These are phyloP conservation scores for Cossypha niveicapilla DNA, from an alignment of 2,797 vertebrate species.

Conservation along the genomic window DNA sequence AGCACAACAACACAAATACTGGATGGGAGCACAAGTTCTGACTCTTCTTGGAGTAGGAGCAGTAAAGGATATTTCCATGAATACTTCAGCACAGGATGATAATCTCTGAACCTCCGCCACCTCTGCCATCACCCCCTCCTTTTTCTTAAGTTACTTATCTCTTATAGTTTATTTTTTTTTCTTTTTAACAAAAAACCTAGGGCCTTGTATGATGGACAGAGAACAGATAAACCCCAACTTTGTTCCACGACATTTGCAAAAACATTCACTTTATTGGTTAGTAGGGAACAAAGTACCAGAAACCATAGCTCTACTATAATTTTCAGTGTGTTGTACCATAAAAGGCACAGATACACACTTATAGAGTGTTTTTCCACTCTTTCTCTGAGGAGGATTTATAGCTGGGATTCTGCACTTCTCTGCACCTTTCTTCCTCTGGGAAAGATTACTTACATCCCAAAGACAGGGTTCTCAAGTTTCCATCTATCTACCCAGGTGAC, in stretches of 20 bases:
- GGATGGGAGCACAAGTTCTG: background rate
- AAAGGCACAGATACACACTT: background rate
- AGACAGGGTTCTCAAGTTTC: background rate
- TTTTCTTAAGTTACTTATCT: background rate
- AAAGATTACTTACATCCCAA: background rate
- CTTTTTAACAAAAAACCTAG: background rate
- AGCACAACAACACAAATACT: background rate
- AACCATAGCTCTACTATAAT: background rate
- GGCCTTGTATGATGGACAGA: background rate
- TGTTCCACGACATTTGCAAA: background rate
- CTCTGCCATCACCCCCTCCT: accelerated
- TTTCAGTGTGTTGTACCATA: background rate
- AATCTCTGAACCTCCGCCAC: background rate
- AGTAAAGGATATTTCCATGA: background rate
- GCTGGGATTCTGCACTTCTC: background rate
- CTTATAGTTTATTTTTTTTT: background rate
- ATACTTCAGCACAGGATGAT: background rate
- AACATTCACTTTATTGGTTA: background rate
- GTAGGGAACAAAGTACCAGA: background rate
- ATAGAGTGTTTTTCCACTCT: background rate
- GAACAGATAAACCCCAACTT: background rate
- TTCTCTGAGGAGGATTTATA: background rate
- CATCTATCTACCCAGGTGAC: background rate
- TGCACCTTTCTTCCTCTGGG: background rate
- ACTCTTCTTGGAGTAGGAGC: background rate